Evolutionary conservation across 2,113 vertebrate species (phyloP), one percentile per base, ranked within the genome.

Genomic region (Epinephelus lanceolatus): DNA sequence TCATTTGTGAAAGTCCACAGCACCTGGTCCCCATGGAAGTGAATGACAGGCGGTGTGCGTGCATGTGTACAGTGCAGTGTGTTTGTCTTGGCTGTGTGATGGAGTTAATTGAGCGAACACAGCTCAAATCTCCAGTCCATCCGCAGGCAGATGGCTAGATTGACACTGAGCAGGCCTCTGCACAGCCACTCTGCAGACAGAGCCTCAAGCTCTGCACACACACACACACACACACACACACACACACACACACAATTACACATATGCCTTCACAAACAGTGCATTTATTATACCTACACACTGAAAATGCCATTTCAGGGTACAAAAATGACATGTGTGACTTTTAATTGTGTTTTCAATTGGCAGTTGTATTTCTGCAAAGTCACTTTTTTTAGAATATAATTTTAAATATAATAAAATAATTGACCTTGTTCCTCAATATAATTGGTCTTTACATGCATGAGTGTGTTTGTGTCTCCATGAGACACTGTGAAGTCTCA

Each of bases 31-130:
- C 85, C 21, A 37, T 3, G 53, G 88, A 85, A 70, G 81, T 80
- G 85, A 86, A 74, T 86, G 88, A 85, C 91, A 91, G 88, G 90
- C 76, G 69, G 87, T 42, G 52, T 82, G 72, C 30, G 78, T 88
- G 89, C 86, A 67, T 89, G 86, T 85, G 88, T 88, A 82, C 86
- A 87, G 84, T 62, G 84, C 87, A 51, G 80, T 61, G 80, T 93
- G 90, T 91, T 93, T 93, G 88, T 91, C 89, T 91, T 93, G 92
- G 93, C 91, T 71, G 86, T 70, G 89, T 84, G 88, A 92, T 86
- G 80, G 91, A 90, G 91, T 94, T 93, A 95, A 95, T 94, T 95
- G 94, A 94, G 91, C 86, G 92, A 91, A 85, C 66, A 79, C 62
- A 69, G 89, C 89, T 89, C 92, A 91, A 92, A 91, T 92, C 93